Percentiles rank a stretch among this genome's conserved stretches.
Evolutionary conservation across 1,140 invertebrate species (phyloP).

Genomic region (Neuroterus valhalla): DNA sequence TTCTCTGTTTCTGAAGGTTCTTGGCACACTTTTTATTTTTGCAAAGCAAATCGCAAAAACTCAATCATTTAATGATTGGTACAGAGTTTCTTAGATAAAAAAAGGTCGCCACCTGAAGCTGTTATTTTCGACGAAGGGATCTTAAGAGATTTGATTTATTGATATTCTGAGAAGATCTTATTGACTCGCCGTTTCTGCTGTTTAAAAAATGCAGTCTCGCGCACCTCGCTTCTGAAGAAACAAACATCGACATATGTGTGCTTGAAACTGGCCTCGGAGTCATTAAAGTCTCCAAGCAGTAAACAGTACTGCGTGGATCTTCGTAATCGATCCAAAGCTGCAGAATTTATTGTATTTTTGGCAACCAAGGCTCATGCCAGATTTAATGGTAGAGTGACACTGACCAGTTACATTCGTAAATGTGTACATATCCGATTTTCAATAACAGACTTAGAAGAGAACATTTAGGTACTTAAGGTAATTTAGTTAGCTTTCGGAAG

Average conservation of each 20-base stretch:
- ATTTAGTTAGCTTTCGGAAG: neutral
- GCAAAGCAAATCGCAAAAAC: too few species aligned
- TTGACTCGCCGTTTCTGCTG: neutral
- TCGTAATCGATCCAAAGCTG: too few species aligned
- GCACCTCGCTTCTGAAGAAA: slow-evolving; percentile 42
- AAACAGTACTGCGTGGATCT: neutral
- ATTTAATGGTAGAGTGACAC: slow-evolving; percentile 19
- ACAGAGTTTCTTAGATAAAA: neutral
- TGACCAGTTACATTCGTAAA: neutral
- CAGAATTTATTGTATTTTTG: slow-evolving; percentile 8
- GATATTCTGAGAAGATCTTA: slow-evolving; percentile 42
- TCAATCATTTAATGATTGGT: too few species aligned
- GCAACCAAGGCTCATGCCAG: neutral
- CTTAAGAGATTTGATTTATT: slow-evolving; percentile 43
- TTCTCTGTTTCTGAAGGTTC: too few species aligned
- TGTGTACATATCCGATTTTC: neutral
- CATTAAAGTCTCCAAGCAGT: slow-evolving; percentile 40
- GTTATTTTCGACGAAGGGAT: neutral
- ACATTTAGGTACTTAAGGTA: neutral
- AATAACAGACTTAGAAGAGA: slow-evolving; percentile 22
- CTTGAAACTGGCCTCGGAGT: slow-evolving; percentile 33
- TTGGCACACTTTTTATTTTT: too few species aligned
- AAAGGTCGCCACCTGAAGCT: neutral
- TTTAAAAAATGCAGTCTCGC: slow-evolving; percentile 11
- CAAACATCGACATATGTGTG: slow-evolving; percentile 44